Percentiles rank a stretch among this genome's conserved stretches.
Conservation (phyloP, 2,888 invertebrate species). For the Yponomeuta evonymella region DNA sequence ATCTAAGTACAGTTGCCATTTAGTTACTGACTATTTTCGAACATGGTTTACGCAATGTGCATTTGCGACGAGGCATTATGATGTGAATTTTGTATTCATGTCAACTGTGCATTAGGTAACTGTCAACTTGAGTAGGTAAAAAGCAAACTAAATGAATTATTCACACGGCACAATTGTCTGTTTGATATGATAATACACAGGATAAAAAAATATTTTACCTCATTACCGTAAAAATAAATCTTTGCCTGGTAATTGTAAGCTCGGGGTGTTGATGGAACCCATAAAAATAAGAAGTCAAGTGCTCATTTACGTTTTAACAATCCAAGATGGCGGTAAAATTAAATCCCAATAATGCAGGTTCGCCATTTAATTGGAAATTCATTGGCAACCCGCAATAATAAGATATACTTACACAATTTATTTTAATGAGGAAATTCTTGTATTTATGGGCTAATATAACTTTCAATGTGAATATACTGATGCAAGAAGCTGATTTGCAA, state of each 20-base stretch:
- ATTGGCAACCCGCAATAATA: neutral
- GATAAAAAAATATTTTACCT: too few relatives aligned
- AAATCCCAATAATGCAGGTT: neutral
- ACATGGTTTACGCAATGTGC: neutral
- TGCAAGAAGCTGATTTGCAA: neutral
- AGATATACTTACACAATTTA: neutral
- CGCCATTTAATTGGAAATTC: neutral
- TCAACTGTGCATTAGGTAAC: neutral
- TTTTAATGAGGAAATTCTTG: neutral
- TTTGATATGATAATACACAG: too few relatives aligned
- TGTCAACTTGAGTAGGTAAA: neutral
- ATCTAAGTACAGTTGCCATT: neutral
- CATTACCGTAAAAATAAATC: too few relatives aligned
- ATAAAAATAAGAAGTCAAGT: neutral
- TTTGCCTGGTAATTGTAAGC: neutral
- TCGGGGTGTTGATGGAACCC: neutral
- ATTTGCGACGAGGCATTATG: neutral
- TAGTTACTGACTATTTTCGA: neutral
- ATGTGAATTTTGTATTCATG: neutral
- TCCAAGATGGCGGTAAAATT: neutral
- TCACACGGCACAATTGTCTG: neutral
- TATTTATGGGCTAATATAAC: neutral
- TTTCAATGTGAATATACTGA: neutral
- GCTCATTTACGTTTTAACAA: neutral
- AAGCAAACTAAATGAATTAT: neutral